A percentile compares a stretch with the other conserved stretches of the same genome.
These are phyloP conservation scores for Boleophthalmus pectinirostris DNA, from an alignment of 2,113 vertebrate species.

Conservation along the genomic window DNA sequence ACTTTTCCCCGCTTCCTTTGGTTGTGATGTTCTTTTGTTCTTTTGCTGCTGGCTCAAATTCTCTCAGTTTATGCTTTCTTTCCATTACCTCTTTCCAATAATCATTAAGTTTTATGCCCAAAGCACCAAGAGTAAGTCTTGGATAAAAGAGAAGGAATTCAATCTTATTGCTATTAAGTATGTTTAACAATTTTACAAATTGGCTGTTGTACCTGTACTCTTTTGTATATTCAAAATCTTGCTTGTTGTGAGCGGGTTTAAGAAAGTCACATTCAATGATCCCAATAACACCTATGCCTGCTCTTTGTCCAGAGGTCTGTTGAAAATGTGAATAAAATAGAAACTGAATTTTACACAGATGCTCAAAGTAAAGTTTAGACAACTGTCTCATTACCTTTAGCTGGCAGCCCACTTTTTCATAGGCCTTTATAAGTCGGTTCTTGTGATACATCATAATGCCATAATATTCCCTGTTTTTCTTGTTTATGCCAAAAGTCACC, in stretches of 20 bases:
- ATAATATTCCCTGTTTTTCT: constrained; percentile 77
- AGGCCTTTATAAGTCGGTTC: constrained; percentile 84
- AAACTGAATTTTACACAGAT: background rate
- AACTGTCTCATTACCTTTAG: constrained; percentile 73
- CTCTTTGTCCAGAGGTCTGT: constrained; percentile 74
- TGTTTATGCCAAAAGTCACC: constrained; percentile 85
- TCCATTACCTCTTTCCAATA: constrained; percentile 81
- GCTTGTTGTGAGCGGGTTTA: constrained; percentile 83
- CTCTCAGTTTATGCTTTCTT: constrained; percentile 70
- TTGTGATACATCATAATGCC: constrained; percentile 87
- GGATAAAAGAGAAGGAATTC: constrained; percentile 9
- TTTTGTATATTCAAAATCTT: constrained; percentile 86
- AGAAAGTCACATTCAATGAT: constrained; percentile 85
- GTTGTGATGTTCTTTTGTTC: constrained; percentile 19
- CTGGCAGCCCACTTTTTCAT: constrained; percentile 84
- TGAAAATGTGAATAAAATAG: background rate
- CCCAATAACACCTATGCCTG: constrained; percentile 80
- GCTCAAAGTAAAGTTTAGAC: background rate
- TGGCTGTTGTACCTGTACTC: constrained; percentile 76
- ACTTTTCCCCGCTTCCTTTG: constrained; percentile 36
- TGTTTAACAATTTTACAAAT: background rate
- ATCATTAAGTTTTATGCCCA: constrained; percentile 83
- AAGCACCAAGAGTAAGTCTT: constrained; percentile 74
- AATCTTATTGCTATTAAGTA: background rate
- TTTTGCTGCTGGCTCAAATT: constrained; percentile 54